Conservation (phyloP, 1,140 invertebrate species). For the Drosophila bocki region DNA sequence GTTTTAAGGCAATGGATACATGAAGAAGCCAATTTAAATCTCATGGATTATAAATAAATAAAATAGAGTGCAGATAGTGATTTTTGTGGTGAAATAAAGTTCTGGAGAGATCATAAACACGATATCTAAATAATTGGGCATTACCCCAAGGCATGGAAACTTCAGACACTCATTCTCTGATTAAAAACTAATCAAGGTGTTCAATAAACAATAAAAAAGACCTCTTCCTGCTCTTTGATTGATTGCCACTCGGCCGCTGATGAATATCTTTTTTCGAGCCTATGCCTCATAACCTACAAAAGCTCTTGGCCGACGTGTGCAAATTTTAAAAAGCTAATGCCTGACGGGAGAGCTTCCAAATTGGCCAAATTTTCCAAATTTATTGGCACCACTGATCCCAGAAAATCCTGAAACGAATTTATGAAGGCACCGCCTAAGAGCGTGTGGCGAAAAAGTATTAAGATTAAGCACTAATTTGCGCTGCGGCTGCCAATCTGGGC, state of each 20-base stretch:
- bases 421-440: conserved; percentile 22
- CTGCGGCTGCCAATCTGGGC: conserved; percentile 54
- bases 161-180: conserved; percentile 19
- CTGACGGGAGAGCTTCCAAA: neutral
- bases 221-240: conserved; percentile 20
- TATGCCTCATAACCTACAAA: conserved; percentile 35
- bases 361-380: conserved; percentile 2
- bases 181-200: conserved; percentile 15
- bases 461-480: conserved; percentile 49
- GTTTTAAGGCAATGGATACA: neutral
- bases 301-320: conserved; percentile 15
- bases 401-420: conserved; percentile 37
- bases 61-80: neutral
- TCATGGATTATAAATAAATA: neutral
- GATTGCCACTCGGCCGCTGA: conserved; percentile 16
- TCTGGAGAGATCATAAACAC: neutral
- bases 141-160: neutral
- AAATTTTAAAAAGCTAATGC: conserved; percentile 12
- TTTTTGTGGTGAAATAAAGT: conserved; percentile 3
- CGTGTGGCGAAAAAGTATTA: conserved; percentile 38
- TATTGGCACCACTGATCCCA: neutral
- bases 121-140: neutral
- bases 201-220: neutral
- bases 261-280: conserved; percentile 11
- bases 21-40: neutral